These are phyloP conservation scores for Cyrtorhinus lividipennis DNA, from an alignment of 1,140 invertebrate genomes.

Conservation along the genomic window DNA sequence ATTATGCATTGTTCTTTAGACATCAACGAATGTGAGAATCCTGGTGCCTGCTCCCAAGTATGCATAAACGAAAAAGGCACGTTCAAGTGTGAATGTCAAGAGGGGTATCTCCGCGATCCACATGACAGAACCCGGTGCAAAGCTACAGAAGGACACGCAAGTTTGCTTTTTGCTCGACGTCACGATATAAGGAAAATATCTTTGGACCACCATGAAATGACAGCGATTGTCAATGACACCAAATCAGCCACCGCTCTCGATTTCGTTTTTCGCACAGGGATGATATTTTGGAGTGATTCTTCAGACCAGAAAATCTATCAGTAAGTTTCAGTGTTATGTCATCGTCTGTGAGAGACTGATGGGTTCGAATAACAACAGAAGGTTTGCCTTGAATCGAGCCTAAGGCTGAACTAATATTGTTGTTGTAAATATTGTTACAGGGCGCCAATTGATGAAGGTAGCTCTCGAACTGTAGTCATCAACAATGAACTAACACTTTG, in stretches of 20 bases:
- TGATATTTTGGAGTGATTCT: conserved; percentile 78
- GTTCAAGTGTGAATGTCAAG: conserved; percentile 82
- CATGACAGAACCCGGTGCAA: conserved; percentile 69
- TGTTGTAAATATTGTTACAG: conserved; percentile 38
- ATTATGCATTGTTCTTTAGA: no score
- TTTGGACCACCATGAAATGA: conserved; percentile 73
- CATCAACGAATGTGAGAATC: conserved; percentile 78
- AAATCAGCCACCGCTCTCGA: conserved; percentile 79
- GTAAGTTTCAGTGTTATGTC: conserved; percentile 24
- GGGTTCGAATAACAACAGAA: not conserved
- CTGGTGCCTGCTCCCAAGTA: conserved; percentile 80
- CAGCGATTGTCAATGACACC: conserved; percentile 61
- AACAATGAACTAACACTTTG: conserved; percentile 61
- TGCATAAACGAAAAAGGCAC: conserved; percentile 82
- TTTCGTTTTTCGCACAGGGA: conserved; percentile 61
- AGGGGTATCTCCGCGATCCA: conserved; percentile 74
- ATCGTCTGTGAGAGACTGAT: no score
- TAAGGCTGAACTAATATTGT: not conserved
- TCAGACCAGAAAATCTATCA: conserved; percentile 42
- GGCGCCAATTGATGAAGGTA: conserved; percentile 81
- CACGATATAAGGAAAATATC: conserved; percentile 66
- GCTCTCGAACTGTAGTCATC: conserved; percentile 64
- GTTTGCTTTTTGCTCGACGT: conserved; percentile 66
- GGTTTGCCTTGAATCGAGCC: not conserved
- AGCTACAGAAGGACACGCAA: conserved; percentile 56